These are phyloP conservation scores for Tachyglossus aculeatus DNA, from an alignment of 2,797 vertebrate genomes.

Conservation along the genomic window DNA sequence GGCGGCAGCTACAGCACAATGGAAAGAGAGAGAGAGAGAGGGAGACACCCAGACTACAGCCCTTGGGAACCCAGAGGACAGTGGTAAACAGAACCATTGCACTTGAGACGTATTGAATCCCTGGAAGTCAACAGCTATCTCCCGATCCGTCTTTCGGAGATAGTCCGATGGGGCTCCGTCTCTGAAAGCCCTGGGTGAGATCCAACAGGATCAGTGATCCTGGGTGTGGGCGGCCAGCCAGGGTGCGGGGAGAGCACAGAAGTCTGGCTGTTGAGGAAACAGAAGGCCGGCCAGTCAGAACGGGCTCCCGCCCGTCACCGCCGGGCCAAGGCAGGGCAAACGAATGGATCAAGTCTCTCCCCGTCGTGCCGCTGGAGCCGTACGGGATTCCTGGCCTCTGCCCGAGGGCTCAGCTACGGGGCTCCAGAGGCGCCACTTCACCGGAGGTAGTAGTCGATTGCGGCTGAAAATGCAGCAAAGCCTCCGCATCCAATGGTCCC, in stretches of 20 bases:
- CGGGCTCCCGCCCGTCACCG: background rate
- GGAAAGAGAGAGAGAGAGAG: too few species aligned
- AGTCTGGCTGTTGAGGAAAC: background rate
- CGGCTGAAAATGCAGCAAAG: constrained; percentile 96
- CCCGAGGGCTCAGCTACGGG: background rate
- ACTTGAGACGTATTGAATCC: background rate
- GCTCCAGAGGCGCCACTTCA: constrained; percentile 61
- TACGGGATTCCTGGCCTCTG: background rate
- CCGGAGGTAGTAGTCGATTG: constrained; percentile 93
- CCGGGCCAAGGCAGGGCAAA: background rate
- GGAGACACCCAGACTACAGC: too few species aligned
- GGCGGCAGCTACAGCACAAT: too few species aligned
- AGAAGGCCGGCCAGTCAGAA: background rate
- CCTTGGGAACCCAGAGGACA: background rate
- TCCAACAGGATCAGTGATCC: background rate
- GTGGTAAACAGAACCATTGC: background rate
- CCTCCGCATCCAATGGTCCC: constrained; percentile 93
- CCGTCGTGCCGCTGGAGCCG: background rate
- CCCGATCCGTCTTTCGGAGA: background rate
- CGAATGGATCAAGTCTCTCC: background rate
- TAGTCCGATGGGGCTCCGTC: background rate
- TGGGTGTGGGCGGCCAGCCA: background rate
- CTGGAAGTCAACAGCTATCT: background rate
- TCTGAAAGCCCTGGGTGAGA: background rate
- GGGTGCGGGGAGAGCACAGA: background rate